Base-by-base conservation (phyloP, 2,797 vertebrate genomes). In the Alectoris magna region DNA sequence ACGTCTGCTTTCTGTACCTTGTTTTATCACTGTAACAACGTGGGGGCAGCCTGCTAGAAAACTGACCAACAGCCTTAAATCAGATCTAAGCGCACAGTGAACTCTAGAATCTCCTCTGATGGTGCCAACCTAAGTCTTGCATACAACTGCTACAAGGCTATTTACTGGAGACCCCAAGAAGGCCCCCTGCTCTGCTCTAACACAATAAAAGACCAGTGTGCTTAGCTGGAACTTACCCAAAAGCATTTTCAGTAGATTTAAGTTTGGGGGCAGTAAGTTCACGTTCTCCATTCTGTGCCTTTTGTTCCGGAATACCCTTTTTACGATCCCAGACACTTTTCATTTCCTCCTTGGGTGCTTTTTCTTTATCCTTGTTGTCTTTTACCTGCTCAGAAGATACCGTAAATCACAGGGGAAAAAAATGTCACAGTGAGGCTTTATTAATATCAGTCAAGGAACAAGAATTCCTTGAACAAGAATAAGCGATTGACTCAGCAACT, bases 211-310 rank as follows among this genome's bases (percentile, higher is more conserved):
- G 58, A 2, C 56, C 58, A 39, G 17, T 11, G 0, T 13, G 46
- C 14, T 27, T 3, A 8, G 62, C 49, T 38, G 22, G 48, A 56
- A 94, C 97, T 97, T 96, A 99, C 99, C 99, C 99, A 97, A 97
- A 97, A 86, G 97, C 98, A 96, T 99, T 98, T 97, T 99, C 99
- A 1, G 98, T 97, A 94, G 98, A 98, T 97, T 98, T 98, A 90
- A 99, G 98, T 93, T 98, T 99, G 91, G 98, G 97, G 77, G 97
- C 88, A 49, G 97, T 94, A 58, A 98, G 96, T 80, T 99, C 99
- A n/a, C 97, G 94, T 44, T 97, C 98, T 95, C 99, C 99, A 0
- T 99, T 99, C 95, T 98, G 98, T 36, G 98, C 97, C 95, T 98
- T 98, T 85, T 97, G 96, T 16, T 98, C 98, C 39, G 97, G 94